Base-by-base conservation (phyloP, 2,888 invertebrate genomes). In the Drosophila niveifrons region DNA sequence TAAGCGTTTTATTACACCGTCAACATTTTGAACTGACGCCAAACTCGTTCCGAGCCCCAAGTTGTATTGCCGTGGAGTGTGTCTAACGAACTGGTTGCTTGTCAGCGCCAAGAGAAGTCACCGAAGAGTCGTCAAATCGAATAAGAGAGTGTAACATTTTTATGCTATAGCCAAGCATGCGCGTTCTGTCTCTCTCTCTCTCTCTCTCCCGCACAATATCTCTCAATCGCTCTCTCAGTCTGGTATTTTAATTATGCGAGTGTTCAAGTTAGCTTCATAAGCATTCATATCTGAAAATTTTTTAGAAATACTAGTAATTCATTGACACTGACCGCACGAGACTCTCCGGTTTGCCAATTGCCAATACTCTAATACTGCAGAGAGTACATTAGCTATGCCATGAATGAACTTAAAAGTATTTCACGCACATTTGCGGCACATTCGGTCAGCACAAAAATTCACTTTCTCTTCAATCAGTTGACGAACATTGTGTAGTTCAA, bases 21-120 rank as follows among this genome's bases (percentile, higher is more conserved):
- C 13, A 23, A 50, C 39, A 48, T 62, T 51, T 44, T 41, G 50
- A 69, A 67, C 46, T 57, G 23, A 13, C 51, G 15, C 15, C 50
- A 65, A 88, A 80, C 83, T 64, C 66, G 89, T 88, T 82, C 66
- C 86, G 69, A 13, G 18, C 39, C 50, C 55, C 36, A 11, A 11
- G 80, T 69, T 71, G 53, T 55, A 58, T 47, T 17, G 48, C 29
- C 67, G 61, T 53, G 31, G 66, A 88, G 70, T 55, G 69, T 55
- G 31, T 34, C 52, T 43, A 31, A 48, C 50, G 63, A 82, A 88
- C 89, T 83, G 84, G 69, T 80, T 66, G 66, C 15, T 47, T 18
- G 44, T 48, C 28, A 48, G 23, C 13, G 28, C 15, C 50, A 52
- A 57, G 53, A 50, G 18, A 23, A 51, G 29, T 10, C 13, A 15